phyloP scores from a whole-genome alignment of 2,113 vertebrate genomes.

The Petrocephalus microphthalmus region DNA sequence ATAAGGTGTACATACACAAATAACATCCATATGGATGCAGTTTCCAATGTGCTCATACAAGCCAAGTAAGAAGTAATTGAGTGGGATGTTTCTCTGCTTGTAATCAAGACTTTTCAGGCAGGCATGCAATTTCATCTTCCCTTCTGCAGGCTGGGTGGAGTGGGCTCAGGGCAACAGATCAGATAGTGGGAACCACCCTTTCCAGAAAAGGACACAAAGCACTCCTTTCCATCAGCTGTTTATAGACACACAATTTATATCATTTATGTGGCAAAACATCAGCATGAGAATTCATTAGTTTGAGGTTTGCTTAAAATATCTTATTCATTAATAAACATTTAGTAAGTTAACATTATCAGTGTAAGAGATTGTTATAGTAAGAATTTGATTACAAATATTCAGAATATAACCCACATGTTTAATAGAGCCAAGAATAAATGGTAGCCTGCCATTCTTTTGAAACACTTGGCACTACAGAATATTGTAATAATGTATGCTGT shows the following conservation, averaged over 20 bases:
- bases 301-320: not conserved
- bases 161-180: not conserved
- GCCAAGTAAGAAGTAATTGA: not conserved
- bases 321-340: not conserved
- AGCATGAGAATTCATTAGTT: not conserved
- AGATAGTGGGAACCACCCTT: constrained; percentile 4
- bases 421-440: not conserved
- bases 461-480: not conserved
- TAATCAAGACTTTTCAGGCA: not conserved
- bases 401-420: not conserved
- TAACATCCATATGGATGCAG: not conserved
- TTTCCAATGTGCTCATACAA: not conserved
- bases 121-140: not conserved
- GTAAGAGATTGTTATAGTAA: not conserved
- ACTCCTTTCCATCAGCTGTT: not conserved
- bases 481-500: not conserved
- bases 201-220: not conserved
- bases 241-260: not conserved
- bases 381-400: not conserved
- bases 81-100: not conserved
- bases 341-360: not conserved
- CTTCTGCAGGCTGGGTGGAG: constrained; percentile 15
- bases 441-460: not conserved
- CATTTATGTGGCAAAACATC: not conserved
- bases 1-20: not conserved